Conservation (phyloP, 2,113 vertebrate genomes). For the Phalacrocorax brasilianus region DNA sequence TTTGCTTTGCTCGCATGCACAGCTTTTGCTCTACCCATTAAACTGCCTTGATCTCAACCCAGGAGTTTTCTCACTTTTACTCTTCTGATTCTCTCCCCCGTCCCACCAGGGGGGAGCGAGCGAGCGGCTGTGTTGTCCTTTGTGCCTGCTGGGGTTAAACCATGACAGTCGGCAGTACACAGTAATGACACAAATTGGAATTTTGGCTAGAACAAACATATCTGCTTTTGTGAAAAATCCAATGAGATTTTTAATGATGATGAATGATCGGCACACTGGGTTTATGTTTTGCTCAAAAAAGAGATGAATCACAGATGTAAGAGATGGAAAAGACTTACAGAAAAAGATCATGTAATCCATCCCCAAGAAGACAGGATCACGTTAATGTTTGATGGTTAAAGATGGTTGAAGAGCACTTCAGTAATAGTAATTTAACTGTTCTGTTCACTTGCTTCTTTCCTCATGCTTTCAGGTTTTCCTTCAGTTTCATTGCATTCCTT, state of each 20-base stretch:
- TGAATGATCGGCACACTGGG: background rate
- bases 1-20: too few species aligned
- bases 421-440: background rate
- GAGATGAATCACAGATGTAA: constrained; percentile 10
- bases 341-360: background rate
- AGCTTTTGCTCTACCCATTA: too few species aligned
- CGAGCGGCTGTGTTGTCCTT: too few species aligned
- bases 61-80: too few species aligned
- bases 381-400: background rate
- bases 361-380: background rate
- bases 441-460: background rate
- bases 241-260: background rate
- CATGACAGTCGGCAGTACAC: background rate
- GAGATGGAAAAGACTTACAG: constrained; percentile 3
- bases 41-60: too few species aligned
- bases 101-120: too few species aligned
- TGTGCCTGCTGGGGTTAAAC: too few species aligned
- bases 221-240: background rate
- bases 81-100: too few species aligned
- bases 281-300: constrained; percentile 28
- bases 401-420: background rate
- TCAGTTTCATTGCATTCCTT: background rate
- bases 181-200: background rate
- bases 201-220: background rate
- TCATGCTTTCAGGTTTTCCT: background rate